Base-by-base conservation (phyloP, 2,113 vertebrate species). In the Salvelinus namaycush region DNA sequence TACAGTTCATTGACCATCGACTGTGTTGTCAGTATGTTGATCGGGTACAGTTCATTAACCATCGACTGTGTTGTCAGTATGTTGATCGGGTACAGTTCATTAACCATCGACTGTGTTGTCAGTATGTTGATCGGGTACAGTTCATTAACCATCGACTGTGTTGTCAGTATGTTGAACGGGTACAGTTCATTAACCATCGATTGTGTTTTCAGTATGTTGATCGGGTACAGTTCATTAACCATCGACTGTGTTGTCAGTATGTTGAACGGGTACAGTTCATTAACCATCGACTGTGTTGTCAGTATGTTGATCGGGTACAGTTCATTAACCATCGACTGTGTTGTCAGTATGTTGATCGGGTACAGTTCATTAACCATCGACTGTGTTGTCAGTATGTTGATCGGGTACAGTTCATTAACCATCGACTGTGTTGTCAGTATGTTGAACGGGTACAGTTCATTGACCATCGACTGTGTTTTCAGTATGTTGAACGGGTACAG, bases 161-260 rank as follows among this genome's bases (percentile, higher is more conserved):
- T 39, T 39, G 73, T 64, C 51, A 4, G 68, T 54, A 49, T 48
- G 70, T 72, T 60, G 59, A 3, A 8, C 1, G n/a, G 5, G n/a
- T 60, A 22, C 59, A 60, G 77, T 78, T 0, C 7, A 79, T 81
- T 79, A 0, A 48, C 68, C 69, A 9, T 20, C 79, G 62, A 81
- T 0, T 44, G 39, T 39, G 34, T 39, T 39, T 9, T 39, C 34
- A 8, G 34, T 39, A 39, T 39, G 34, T 39, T 39, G 34, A 48
- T 48, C 39, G 27, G 6, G 34, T 39, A 39, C 34, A 39, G 8
- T 9, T 9, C 7, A 39, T 39, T 39, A 0, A 39, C 34, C 34
- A 39, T 39, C 34, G 34, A 39, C 34, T 39, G 34, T 64, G 73
- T 77, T 78, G 75, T 64, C 48, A 4, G 68, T 54, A 44, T 48